Evolutionary conservation across 2,797 vertebrate species (phyloP).

Genomic region (Carduelis carduelis): DNA sequence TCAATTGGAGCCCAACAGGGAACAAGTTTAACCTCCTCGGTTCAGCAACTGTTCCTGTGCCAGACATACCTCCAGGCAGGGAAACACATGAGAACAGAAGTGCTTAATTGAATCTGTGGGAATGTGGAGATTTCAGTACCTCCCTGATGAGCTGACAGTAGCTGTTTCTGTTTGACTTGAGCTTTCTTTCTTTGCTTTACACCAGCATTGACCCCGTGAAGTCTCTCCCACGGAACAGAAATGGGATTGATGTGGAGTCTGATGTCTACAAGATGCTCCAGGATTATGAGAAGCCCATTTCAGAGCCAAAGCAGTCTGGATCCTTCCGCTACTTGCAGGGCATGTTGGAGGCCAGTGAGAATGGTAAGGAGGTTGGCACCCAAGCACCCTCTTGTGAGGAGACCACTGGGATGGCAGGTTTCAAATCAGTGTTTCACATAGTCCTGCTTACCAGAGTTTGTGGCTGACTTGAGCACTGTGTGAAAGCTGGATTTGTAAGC

Average conservation of each 20-base stretch:
- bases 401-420: accelerated
- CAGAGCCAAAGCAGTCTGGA: constrained; percentile 93
- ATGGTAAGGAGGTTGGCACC: constrained; percentile 76
- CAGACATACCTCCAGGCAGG: neutral
- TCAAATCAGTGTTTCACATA: neutral
- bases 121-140: neutral
- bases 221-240: constrained; percentile 74
- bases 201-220: constrained; percentile 82
- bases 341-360: constrained; percentile 92
- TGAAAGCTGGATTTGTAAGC: neutral
- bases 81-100: neutral
- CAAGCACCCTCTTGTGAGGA: neutral
- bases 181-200: neutral
- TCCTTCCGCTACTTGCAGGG: constrained; percentile 96
- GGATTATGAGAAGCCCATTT: constrained; percentile 81
- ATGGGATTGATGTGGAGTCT: constrained; percentile 85
- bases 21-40: neutral
- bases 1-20: neutral
- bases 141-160: neutral
- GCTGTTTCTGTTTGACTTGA: neutral
- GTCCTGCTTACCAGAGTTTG: neutral
- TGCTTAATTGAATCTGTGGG: neutral
- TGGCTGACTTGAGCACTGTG: neutral
- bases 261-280: constrained; percentile 97
- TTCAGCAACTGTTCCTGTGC: neutral